phyloP scores from a whole-genome alignment of 2,113 vertebrate species.

The Petroica traversi region DNA sequence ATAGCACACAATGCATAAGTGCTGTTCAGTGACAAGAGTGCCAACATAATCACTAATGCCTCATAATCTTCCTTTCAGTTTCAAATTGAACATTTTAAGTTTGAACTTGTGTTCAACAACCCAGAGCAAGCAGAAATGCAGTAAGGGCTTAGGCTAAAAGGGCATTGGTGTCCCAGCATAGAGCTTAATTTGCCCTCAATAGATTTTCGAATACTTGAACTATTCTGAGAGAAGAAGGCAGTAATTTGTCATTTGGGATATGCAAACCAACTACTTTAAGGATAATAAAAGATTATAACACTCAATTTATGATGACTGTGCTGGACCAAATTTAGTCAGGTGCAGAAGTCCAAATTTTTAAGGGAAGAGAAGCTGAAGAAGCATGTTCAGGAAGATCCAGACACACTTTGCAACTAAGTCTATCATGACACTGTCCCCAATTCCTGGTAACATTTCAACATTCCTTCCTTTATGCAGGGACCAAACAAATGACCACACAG shows the following conservation, averaged over 20 bases:
- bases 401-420: not conserved
- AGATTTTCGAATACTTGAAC: not conserved
- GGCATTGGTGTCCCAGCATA: not conserved
- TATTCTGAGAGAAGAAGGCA: not conserved
- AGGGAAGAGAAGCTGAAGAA: not conserved
- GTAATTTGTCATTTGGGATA: not conserved
- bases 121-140: not conserved
- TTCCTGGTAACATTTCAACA: not conserved
- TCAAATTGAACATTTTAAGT: slow-evolving; percentile 4
- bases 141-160: not conserved
- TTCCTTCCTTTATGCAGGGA: not conserved
- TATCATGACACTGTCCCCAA: not conserved
- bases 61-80: slow-evolving; percentile 4
- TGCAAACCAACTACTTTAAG: not conserved
- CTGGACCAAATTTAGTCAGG: not conserved
- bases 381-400: not conserved
- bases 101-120: not conserved
- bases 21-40: slow-evolving; percentile 24
- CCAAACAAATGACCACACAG: not conserved
- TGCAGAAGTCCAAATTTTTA: not conserved
- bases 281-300: not conserved
- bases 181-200: not conserved
- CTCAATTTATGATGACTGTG: not conserved
- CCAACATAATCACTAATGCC: not conserved
- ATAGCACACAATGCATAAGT: not conserved